Base-by-base conservation (phyloP, 2,113 vertebrate genomes). In the Tapirus terrestris region DNA sequence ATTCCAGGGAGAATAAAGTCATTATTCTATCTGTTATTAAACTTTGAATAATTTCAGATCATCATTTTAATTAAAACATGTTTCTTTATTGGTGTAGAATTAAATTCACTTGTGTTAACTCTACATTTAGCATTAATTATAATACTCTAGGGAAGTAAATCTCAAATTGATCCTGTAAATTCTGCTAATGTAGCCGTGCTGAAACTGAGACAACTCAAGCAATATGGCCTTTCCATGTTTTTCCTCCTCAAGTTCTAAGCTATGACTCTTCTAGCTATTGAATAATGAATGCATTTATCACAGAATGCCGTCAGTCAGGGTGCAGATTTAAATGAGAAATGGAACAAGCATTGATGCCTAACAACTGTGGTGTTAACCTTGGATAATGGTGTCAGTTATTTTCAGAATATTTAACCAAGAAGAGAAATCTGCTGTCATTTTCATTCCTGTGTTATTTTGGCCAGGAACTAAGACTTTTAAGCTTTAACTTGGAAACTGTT, bases 291-390 rank as follows among this genome's bases (percentile, higher is more conserved):
- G 33, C 33, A 18, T 81, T 91, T 85, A 70, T 92, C 70, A 73
- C 25, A 77, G 84, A 95, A 84, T 82, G 53, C 4, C 93, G 88
- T 89, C 65, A 51, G 11, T 70, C 25, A 61, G 29, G 33, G 65
- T n/a, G 51, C 8, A 94, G 31, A 90, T 68, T 87, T 79, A 92
- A 87, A 89, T 96, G 65, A 93, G 65, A 94, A 87, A 36, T 94
- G 45, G 73, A 88, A 91, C 21, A 58, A 45, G 23, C 29, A 90
- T 33, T 17, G 4, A 60, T 27, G 21, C 29, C 60, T 95, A 75
- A 63, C 80, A 88, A 96, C 21, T 48, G 31, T 39, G 31, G 43
- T 18, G 2, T 91, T 94, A 80, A 92, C 65, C 56, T 96, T 60
- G 21, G 72, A 63, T 85, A 53, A 85, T 56, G 23, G 9, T 53